Conservation (phyloP, 2,113 vertebrate genomes). For the Murina feae region DNA sequence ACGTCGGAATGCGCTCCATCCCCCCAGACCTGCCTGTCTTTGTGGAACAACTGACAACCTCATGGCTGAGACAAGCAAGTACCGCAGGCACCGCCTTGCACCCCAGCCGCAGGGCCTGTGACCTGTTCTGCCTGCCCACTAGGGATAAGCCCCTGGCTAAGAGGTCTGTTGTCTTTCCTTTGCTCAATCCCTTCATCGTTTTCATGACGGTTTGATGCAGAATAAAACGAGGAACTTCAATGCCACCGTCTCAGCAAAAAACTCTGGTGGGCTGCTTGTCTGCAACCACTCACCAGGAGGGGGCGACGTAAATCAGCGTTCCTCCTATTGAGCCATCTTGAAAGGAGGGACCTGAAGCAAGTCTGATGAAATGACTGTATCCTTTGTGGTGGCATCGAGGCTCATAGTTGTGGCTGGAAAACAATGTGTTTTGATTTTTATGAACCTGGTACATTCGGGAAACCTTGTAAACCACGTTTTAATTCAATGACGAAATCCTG, state of each 20-base stretch:
- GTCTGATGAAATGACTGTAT: neutral
- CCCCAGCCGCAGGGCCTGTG: too few species aligned
- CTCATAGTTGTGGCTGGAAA: neutral
- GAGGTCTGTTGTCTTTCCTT: neutral
- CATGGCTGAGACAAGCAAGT: too few species aligned
- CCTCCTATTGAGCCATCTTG: neutral
- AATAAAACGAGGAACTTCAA: neutral
- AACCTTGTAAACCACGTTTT: neutral
- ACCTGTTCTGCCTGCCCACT: too few species aligned
- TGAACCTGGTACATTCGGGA: conserved; percentile 37
- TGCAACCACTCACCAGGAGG: neutral
- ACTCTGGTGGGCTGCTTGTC: neutral
- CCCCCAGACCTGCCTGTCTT: too few species aligned
- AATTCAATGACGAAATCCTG: conserved; percentile 33
- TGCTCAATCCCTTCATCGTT: neutral
- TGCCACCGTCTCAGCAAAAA: rapidly evolving
- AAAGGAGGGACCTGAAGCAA: neutral
- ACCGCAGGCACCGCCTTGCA: too few species aligned
- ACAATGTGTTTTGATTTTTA: conserved; percentile 8
- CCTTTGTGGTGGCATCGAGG: neutral
- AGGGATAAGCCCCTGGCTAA: too few species aligned
- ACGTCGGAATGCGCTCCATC: too few species aligned
- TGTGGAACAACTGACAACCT: too few species aligned
- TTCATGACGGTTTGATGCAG: neutral
- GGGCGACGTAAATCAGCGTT: neutral